Evolutionary conservation across 2,888 invertebrate species (phyloP).

Genomic region (Homarus gammarus): DNA sequence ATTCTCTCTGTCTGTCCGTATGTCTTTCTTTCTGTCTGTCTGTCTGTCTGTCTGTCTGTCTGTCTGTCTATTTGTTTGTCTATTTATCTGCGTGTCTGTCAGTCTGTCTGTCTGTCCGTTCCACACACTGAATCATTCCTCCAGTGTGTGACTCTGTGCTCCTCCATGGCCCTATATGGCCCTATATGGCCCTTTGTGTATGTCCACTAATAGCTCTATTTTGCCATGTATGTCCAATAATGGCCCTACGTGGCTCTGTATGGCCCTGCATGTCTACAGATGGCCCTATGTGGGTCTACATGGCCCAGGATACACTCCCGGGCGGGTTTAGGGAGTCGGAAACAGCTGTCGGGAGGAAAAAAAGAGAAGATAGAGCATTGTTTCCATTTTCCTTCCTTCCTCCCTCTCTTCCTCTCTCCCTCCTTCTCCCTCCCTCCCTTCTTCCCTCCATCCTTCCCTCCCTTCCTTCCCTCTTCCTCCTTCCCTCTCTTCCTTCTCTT

Average conservation of each 20-base stretch:
- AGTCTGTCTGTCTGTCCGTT: no score
- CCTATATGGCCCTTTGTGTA: neutral
- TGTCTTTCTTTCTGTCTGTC: no score
- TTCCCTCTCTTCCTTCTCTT: neutral
- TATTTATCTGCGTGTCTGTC: no score
- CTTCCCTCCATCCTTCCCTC: neutral
- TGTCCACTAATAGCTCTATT: no score
- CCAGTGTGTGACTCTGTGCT: no score
- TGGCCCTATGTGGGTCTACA: neutral
- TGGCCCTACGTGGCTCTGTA: neutral
- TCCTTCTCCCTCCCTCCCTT: neutral
- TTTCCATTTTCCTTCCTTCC: neutral
- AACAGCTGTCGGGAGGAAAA: neutral
- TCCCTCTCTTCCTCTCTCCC: conserved; percentile 3
- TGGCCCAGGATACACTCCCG: neutral
- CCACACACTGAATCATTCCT: no score
- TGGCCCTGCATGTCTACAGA: neutral
- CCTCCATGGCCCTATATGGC: neutral
- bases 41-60: no score
- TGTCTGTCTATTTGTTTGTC: no score
- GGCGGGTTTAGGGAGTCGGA: neutral
- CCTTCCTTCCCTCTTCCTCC: no score
- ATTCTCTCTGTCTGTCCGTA: no score
- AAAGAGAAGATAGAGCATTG: neutral
- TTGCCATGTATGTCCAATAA: no score